Conservation (phyloP, 2,888 invertebrate species). For the Phrixothrix hirtus region DNA sequence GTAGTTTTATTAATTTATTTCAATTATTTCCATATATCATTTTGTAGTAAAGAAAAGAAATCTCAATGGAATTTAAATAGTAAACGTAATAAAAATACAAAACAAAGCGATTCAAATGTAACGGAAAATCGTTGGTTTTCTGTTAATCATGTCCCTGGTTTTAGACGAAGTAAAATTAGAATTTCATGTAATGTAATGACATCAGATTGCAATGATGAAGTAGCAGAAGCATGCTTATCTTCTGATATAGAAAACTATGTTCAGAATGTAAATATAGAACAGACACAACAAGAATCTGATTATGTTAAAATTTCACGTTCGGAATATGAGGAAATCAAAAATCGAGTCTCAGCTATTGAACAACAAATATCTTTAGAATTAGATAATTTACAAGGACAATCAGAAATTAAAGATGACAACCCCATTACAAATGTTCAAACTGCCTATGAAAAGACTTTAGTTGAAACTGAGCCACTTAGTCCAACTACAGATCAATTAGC, state of each 20-base stretch:
- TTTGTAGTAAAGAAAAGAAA: slow-evolving; percentile 42
- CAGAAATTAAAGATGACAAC: slow-evolving; percentile 36
- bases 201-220: background rate
- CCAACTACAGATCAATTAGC: slow-evolving; percentile 72
- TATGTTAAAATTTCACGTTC: slow-evolving; percentile 73
- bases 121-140: slow-evolving; percentile 62
- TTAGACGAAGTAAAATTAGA: slow-evolving; percentile 44
- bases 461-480: slow-evolving; percentile 68
- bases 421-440: slow-evolving; percentile 69
- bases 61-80: slow-evolving; percentile 43
- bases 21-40: no score
- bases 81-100: slow-evolving; percentile 39
- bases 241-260: background rate
- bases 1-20: background rate
- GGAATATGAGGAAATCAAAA: slow-evolving; percentile 79
- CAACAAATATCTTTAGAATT: slow-evolving; percentile 71
- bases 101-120: slow-evolving; percentile 37
- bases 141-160: slow-evolving; percentile 53
- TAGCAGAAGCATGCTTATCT: background rate
- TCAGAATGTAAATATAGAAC: no score
- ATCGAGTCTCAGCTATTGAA: slow-evolving; percentile 73
- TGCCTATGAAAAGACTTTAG: slow-evolving; percentile 74
- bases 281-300: slow-evolving; percentile 54
- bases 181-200: slow-evolving; percentile 42
- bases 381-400: slow-evolving; percentile 45